phyloP scores from a whole-genome alignment of 1,140 invertebrate species.

The Ooceraea biroi region DNA sequence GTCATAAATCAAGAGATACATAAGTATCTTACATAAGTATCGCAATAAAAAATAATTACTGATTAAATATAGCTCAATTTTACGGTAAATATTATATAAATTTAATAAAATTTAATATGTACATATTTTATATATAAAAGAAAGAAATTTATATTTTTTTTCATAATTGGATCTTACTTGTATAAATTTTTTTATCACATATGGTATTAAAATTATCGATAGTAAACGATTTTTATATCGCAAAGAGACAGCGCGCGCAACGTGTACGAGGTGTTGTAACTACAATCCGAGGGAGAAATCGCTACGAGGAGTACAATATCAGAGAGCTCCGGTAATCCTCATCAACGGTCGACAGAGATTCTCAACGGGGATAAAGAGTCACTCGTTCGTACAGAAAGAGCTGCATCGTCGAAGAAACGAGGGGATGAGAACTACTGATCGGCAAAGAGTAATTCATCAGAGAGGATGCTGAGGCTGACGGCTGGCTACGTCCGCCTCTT shows the following conservation, averaged over 20 bases:
- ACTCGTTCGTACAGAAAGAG: constrained; percentile 29
- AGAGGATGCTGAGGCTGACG: constrained; percentile 81
- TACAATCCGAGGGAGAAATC: constrained; percentile 58
- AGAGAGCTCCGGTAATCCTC: constrained; percentile 57
- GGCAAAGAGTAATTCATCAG: constrained; percentile 84
- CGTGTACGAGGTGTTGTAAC: constrained; percentile 10
- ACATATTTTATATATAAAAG: too few species aligned
- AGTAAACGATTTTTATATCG: constrained; percentile 23
- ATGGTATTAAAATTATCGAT: constrained; percentile 43
- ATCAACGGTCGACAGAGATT: constrained; percentile 53
- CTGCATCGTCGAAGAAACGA: background rate
- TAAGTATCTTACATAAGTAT: background rate
- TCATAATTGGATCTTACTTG: background rate
- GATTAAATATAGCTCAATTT: too few species aligned
- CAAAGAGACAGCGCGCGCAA: constrained; percentile 22
- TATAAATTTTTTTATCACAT: constrained; percentile 34
- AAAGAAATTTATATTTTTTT: background rate
- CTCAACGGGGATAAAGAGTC: constrained; percentile 20
- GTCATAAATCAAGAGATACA: background rate
- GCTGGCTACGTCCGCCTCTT: constrained; percentile 76
- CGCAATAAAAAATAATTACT: background rate
- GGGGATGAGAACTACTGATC: constrained; percentile 82
- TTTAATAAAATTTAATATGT: too few species aligned
- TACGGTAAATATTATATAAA: too few species aligned
- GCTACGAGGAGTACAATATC: constrained; percentile 57